Conservation (phyloP, 64 coral and sea anemone species). For the Montipora capricornis region DNA sequence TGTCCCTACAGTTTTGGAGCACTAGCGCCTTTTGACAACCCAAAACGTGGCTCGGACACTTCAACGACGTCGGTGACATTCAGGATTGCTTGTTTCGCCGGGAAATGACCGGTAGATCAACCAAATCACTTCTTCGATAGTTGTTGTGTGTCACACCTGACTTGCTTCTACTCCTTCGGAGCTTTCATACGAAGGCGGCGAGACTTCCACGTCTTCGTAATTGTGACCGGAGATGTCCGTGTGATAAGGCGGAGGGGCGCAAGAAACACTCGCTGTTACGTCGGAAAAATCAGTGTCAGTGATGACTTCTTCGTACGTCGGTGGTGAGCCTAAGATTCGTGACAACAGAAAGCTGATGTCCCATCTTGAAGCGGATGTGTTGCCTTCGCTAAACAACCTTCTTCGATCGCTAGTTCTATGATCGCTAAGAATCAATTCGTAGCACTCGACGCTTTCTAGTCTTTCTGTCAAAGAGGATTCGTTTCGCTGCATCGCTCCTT, state of each 20-base stretch:
- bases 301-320: neutral
- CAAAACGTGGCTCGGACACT: no score
- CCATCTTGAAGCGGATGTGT: neutral
- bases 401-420: neutral
- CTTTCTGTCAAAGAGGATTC: neutral
- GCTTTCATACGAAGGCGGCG: constrained; percentile 29
- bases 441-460: neutral
- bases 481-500: neutral
- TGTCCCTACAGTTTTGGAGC: no score
- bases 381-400: neutral
- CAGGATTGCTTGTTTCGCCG: no score
- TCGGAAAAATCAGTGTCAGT: neutral
- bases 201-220: neutral
- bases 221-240: neutral
- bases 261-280: neutral
- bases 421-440: neutral
- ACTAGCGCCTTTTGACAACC: no score
- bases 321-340: constrained; percentile 12
- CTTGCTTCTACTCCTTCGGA: neutral
- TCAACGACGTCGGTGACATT: no score
- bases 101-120: no score
- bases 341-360: constrained; percentile 26
- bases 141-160: neutral
- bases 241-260: constrained; percentile 10
- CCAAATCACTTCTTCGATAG: neutral